A percentile compares a stretch with the other conserved stretches of the same genome.
phyloP scores from a whole-genome alignment of 1,140 invertebrate genomes.

The Aphidius gifuensis region DNA sequence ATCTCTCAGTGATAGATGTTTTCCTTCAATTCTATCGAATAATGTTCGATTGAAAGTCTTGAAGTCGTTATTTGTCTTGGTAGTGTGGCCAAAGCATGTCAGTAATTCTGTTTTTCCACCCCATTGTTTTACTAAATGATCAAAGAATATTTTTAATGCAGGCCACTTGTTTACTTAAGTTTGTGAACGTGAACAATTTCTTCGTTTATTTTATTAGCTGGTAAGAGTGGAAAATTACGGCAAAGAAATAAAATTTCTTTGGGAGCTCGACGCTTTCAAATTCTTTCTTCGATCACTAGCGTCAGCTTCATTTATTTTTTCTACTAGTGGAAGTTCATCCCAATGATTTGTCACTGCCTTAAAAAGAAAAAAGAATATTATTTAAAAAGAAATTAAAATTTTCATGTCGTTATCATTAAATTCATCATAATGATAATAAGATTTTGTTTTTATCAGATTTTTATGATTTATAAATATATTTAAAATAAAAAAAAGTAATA shows the following conservation, averaged over 20 bases:
- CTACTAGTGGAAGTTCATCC: not conserved
- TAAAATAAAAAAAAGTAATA: not conserved
- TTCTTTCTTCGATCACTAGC: not conserved
- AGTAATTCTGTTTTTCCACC: not conserved
- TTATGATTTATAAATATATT: conserved; percentile 33
- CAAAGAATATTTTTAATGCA: not conserved
- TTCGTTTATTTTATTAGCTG: not conserved
- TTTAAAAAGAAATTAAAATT: not conserved
- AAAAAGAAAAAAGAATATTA: not conserved
- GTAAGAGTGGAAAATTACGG: not conserved
- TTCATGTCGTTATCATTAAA: conserved; percentile 39
- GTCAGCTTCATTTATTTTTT: no score
- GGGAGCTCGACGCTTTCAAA: not conserved
- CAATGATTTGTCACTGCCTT: not conserved
- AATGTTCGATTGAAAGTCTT: not conserved
- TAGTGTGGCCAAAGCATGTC: not conserved
- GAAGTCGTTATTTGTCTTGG: not conserved
- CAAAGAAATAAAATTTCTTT: not conserved
- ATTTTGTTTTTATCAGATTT: conserved; percentile 16
- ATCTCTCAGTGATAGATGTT: no score
- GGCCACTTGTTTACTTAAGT: not conserved
- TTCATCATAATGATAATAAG: conserved; percentile 38
- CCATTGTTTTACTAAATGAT: not conserved
- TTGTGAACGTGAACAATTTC: not conserved
- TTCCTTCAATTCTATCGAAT: not conserved